Conservation (phyloP, 2,888 invertebrate species). For the Hybos culiciformis region DNA sequence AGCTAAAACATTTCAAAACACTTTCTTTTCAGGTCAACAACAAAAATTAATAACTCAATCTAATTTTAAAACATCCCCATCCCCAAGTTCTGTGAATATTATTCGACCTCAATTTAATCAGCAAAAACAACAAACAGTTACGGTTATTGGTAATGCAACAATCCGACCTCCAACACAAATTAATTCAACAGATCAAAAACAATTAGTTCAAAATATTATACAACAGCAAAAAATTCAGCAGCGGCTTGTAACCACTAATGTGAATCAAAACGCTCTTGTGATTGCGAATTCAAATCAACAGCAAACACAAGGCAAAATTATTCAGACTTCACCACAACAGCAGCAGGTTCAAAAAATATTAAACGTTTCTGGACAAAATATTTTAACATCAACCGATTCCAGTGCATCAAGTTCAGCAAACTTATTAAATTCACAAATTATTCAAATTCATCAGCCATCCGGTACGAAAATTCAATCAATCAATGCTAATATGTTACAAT, state of each 20-base stretch:
- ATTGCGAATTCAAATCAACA: constrained; percentile 10
- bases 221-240: constrained; percentile 17
- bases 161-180: constrained; percentile 17
- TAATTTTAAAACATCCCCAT: no score
- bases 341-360: constrained; percentile 21
- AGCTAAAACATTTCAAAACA: constrained; percentile 9
- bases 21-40: no score
- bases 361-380: constrained; percentile 12
- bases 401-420: no score
- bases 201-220: constrained; percentile 22
- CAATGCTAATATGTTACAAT: constrained; percentile 27
- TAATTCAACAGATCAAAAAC: constrained; percentile 31
- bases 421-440: constrained; percentile 19
- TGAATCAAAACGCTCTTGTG: constrained; percentile 11
- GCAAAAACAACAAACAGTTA: constrained; percentile 17
- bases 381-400: constrained; percentile 6
- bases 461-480: constrained; percentile 24
- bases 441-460: constrained; percentile 19
- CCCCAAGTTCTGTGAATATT: no score
- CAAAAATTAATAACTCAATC: no score
- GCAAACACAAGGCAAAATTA: constrained; percentile 16
- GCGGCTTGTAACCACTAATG: constrained; percentile 15
- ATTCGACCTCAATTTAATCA: constrained; percentile 17
- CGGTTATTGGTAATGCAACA: constrained; percentile 16
- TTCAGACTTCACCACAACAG: constrained; percentile 12